phyloP scores from a whole-genome alignment of 2,888 invertebrate genomes.

The Limenitis camilla region DNA sequence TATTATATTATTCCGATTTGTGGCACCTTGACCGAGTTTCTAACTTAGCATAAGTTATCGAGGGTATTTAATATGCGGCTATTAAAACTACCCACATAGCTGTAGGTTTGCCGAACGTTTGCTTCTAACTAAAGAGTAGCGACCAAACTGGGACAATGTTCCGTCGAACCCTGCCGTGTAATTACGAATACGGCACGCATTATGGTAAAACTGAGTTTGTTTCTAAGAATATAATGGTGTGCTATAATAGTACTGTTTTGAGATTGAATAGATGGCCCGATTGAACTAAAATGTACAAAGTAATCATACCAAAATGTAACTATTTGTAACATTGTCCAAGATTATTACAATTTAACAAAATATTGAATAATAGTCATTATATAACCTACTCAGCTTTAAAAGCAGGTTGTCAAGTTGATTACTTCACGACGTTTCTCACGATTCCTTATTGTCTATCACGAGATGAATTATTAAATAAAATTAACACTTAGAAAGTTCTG shows the following conservation, averaged over 20 bases:
- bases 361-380: too few species aligned
- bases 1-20: constrained; percentile 24
- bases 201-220: constrained; percentile 6
- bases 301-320: too few species aligned
- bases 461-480: too few species aligned
- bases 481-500: too few species aligned
- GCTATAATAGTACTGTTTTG: constrained; percentile 23
- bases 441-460: too few species aligned
- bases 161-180: neutral
- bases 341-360: too few species aligned
- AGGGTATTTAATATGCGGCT: constrained; percentile 20
- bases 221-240: constrained; percentile 10
- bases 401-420: too few species aligned
- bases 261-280: too few species aligned
- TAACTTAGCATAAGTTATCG: constrained; percentile 21
- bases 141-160: constrained; percentile 13
- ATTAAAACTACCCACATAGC: constrained; percentile 28
- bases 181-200: constrained; percentile 8
- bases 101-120: constrained; percentile 2
- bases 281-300: too few species aligned
- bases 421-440: too few species aligned
- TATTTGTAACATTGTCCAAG: too few species aligned
- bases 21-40: constrained; percentile 50
- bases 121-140: neutral
- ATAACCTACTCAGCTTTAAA: too few species aligned